Evolutionary conservation across 2,888 invertebrate genomes (phyloP).

Genomic region (Aproaerema taeniolella): DNA sequence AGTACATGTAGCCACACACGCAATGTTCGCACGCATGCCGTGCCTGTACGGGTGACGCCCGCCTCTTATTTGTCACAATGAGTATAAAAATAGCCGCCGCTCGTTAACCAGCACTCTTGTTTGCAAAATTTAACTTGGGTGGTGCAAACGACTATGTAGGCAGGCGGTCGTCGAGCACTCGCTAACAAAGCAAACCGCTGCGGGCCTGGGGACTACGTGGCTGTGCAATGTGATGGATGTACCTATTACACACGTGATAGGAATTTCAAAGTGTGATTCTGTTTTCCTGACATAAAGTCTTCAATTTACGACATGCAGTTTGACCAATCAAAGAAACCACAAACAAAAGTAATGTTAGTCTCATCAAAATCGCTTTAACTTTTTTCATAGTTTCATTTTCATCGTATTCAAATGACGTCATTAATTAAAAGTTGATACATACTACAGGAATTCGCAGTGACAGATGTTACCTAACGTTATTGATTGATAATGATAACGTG

Average conservation of each 20-base stretch:
- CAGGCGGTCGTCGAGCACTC: no score
- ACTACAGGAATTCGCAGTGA: no score
- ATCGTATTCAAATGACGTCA: no score
- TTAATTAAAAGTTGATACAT: no score
- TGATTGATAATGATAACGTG: no score
- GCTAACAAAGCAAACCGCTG: background rate
- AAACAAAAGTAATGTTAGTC: no score
- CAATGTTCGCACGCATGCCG: conserved; percentile 36
- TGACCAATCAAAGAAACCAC: no score
- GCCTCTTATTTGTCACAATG: conserved; percentile 57
- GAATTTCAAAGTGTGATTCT: conserved; percentile 5
- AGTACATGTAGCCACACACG: conserved; percentile 29
- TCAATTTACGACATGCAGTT: no score
- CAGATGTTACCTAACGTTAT: no score
- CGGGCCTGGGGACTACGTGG: background rate
- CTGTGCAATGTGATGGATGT: background rate
- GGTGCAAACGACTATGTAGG: conserved; percentile 6
- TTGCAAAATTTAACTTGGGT: conserved; percentile 22
- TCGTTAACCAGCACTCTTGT: conserved; percentile 34
- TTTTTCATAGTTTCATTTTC: no score
- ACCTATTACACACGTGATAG: conserved; percentile 8
- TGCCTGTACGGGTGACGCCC: conserved; percentile 42
- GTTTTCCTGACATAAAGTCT: no score
- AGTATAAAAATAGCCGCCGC: conserved; percentile 55
- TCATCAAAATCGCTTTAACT: no score